Evolutionary conservation across 2,888 invertebrate genomes (phyloP), one percentile per base, ranked within the genome.

Genomic region (Pachliopta kotzebuea): DNA sequence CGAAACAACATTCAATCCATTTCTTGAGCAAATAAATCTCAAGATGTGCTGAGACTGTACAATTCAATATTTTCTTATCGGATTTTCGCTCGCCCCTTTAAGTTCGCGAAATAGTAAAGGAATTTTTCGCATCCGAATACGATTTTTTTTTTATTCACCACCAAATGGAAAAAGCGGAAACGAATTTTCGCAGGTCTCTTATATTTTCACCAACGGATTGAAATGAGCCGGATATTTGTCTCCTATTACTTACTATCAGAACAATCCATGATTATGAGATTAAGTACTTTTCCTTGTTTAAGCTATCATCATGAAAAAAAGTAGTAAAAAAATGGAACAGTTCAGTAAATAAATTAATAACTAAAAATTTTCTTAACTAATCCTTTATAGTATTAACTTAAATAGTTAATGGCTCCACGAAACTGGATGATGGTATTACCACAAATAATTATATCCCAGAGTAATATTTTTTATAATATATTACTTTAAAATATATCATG

Each of bases 1-100:
- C 58, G 63, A 59, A 63, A 63, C 63, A 63, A 59, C 45, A 59
- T 63, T 63, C 63, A 63, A 59, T 58, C 63, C 58, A 63, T 63
- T 63, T 63, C 58, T 55, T 49, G 49, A 45, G 63, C 58, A 59
- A 63, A 63, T 63, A 63, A 63, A 59, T 63, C 63, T 8, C 58
- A 17, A 54, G 53, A 63, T 63, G 56, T 58, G 63, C 54, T 31
- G 29, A 45, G n/a, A 54, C 54, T 62, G 31, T 42, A 52, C 54
- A 59, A 53, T 58, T 23, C 45, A 49, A 63, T 63, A 63, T 63
- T 58, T 63, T 63, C 18, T 57, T 62, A 62, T 57, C 29, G 24
- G 45, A 58, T 63, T 58, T 49, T 55, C 49, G 24, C 63, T 42
- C 57, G 52, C 57, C 23, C 42, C 37, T 29, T 57, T 63, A 20